phyloP scores from a whole-genome alignment of 1,140 invertebrate genomes.

The Philotrypesis tridentata region DNA sequence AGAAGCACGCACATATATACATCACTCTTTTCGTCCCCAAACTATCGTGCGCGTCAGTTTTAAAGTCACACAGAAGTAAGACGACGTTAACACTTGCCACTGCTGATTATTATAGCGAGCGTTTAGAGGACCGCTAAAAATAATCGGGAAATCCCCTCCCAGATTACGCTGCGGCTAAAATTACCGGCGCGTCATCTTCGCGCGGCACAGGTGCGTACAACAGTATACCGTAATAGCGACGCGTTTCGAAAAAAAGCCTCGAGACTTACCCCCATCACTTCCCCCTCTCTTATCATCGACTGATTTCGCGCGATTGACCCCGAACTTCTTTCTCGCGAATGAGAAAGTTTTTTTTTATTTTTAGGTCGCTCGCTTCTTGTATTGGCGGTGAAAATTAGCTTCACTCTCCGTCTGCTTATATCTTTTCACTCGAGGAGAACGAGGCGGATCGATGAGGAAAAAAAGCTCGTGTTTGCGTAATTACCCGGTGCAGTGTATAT shows the following conservation, averaged over 20 bases:
- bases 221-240: too few relatives aligned
- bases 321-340: slow-evolving; percentile 41
- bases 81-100: not conserved
- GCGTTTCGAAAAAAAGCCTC: slow-evolving; percentile 8
- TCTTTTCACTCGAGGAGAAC: not conserved
- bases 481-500: too few relatives aligned
- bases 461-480: too few relatives aligned
- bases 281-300: not conserved
- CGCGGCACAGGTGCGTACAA: not conserved
- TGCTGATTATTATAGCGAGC: not conserved
- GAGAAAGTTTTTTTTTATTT: slow-evolving; percentile 11
- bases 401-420: not conserved
- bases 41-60: not conserved
- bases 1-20: not conserved
- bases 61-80: not conserved
- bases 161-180: slow-evolving; percentile 46
- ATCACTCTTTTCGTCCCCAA: not conserved
- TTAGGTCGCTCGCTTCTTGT: not conserved
- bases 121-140: slow-evolving; percentile 29
- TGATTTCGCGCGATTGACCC: slow-evolving; percentile 35
- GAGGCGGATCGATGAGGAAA: too few relatives aligned
- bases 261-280: too few relatives aligned
- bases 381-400: not conserved
- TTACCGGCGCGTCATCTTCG: slow-evolving; percentile 46
- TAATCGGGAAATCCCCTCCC: slow-evolving; percentile 31